A percentile compares a stretch with the other conserved stretches of the same genome.
These are phyloP conservation scores for Spermophilus dauricus DNA, from an alignment of 2,113 vertebrate genomes.

Conservation along the genomic window DNA sequence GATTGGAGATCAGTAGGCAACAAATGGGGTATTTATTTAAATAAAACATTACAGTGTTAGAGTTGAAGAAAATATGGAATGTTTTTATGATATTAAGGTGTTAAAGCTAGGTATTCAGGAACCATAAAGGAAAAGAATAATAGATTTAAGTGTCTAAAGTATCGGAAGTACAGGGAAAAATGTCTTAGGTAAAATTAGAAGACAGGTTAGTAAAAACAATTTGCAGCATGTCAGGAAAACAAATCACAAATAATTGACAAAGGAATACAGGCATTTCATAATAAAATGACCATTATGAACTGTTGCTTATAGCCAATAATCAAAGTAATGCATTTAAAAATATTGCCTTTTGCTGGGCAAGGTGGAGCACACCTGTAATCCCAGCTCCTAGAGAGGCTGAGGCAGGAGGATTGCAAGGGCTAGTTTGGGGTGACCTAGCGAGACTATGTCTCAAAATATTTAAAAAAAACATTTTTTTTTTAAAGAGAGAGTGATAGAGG, in stretches of 20 bases:
- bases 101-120: background rate
- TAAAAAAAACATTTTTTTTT: too few relatives aligned
- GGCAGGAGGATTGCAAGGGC: too few relatives aligned
- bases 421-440: too few relatives aligned
- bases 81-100: background rate
- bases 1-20: background rate
- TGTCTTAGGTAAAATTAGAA: background rate
- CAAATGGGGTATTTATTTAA: background rate
- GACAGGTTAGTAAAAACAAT: background rate
- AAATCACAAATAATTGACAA: background rate
- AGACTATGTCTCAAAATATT: too few relatives aligned
- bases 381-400: too few relatives aligned
- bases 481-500: too few relatives aligned
- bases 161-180: background rate
- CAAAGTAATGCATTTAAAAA: slow-evolving; percentile 25
- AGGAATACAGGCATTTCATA: background rate
- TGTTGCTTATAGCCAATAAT: background rate
- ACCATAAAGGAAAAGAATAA: background rate
- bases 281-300: background rate
- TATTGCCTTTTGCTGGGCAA: background rate
- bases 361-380: too few relatives aligned
- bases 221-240: background rate
- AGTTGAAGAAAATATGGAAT: slow-evolving; percentile 21
- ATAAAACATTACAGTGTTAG: background rate
- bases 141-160: background rate